Evolutionary conservation across 2,888 invertebrate species (phyloP).

Genomic region (Ichneumoninae sp.): DNA sequence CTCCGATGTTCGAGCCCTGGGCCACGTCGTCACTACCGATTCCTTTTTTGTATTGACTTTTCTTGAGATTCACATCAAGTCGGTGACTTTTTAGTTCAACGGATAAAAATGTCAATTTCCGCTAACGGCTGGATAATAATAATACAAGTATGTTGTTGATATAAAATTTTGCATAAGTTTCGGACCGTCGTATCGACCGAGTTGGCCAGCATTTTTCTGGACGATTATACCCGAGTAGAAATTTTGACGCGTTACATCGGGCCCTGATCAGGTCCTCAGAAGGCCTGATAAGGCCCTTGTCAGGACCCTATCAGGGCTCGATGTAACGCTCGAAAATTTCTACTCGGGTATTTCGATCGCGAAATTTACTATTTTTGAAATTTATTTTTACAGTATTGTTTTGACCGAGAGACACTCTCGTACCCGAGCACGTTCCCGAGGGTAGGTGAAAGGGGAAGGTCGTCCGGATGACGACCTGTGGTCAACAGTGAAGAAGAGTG

Average conservation of each 20-base stretch:
- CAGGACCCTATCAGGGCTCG: no score
- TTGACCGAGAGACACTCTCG: not conserved
- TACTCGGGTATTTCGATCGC: not conserved
- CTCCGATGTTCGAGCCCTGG: conserved; percentile 17
- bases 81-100: not conserved
- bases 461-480: not conserved
- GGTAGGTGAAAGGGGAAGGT: conserved; percentile 20
- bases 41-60: conserved; percentile 12
- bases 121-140: not conserved
- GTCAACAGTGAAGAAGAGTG: conserved; percentile 12
- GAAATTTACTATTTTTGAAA: not conserved
- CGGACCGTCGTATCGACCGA: not conserved
- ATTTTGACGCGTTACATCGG: no score
- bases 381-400: not conserved
- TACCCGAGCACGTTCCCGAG: not conserved
- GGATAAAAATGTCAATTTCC: not conserved
- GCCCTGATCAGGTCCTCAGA: no score
- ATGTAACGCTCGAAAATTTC: no score
- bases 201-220: not conserved
- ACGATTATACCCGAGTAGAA: not conserved
- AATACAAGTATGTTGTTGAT: no score
- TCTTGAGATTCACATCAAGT: not conserved
- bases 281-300: no score
- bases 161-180: not conserved
- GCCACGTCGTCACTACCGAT: not conserved